phyloP scores from a whole-genome alignment of 2,113 vertebrate species.

The Ia io region DNA sequence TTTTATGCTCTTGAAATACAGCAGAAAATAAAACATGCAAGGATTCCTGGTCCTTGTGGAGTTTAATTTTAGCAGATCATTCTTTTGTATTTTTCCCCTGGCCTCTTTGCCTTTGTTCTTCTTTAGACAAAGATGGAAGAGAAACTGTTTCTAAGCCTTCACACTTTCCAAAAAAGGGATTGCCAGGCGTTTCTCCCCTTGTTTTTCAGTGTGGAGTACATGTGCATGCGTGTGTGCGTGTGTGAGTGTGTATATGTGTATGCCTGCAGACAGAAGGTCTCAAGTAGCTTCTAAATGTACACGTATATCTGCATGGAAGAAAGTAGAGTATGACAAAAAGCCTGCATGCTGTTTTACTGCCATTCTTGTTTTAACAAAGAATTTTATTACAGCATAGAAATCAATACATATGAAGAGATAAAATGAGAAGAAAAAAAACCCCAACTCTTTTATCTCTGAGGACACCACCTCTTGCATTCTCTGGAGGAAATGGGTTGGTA shows the following conservation, averaged over 20 bases:
- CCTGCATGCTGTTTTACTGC: not conserved
- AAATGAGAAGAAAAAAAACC: not conserved
- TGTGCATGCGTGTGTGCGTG: not conserved
- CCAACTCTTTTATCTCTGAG: not conserved
- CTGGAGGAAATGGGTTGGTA: not conserved
- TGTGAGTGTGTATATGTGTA: fast-evolving
- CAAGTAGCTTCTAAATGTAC: not conserved
- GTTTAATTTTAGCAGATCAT: not conserved
- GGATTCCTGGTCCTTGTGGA: not conserved
- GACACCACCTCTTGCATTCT: not conserved
- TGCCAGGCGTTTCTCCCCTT: not conserved
- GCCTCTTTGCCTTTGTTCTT: not conserved
- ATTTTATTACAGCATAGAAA: not conserved
- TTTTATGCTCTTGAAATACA: not conserved
- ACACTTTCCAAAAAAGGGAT: not conserved
- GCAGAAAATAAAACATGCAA: not conserved
- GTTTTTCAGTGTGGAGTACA: not conserved
- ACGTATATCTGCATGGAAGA: not conserved
- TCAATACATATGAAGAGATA: not conserved
- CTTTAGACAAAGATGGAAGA: not conserved
- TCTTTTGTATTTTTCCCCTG: not conserved
- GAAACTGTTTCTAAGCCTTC: not conserved
- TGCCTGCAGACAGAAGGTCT: not conserved
- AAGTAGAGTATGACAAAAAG: fast-evolving
- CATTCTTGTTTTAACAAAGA: not conserved